Evolutionary conservation across 2,113 vertebrate species (phyloP).

Genomic region (Amblyopsis rosae): DNA sequence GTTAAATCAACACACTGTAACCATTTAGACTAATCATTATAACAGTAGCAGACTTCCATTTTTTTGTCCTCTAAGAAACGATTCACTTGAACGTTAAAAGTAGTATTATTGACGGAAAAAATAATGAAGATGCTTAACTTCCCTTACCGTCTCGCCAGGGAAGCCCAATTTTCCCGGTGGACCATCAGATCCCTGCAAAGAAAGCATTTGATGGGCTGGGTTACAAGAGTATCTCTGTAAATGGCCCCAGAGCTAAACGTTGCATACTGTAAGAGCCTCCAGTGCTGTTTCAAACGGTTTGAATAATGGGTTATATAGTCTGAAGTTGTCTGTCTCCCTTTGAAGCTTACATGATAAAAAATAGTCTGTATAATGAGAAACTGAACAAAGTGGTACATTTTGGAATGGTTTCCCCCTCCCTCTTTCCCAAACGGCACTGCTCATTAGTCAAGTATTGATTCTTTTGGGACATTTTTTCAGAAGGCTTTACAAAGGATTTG

Average conservation of each 20-base stretch:
- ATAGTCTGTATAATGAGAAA: constrained; percentile 25
- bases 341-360: constrained; percentile 51
- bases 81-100: not conserved
- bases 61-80: too few species aligned
- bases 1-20: not conserved
- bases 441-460: too few species aligned
- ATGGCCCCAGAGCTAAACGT: constrained; percentile 32
- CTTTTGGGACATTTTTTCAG: too few species aligned
- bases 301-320: constrained; percentile 2
- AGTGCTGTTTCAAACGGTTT: too few species aligned
- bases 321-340: constrained; percentile 10
- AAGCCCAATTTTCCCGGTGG: constrained; percentile 84
- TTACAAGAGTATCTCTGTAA: constrained; percentile 13
- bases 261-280: not conserved
- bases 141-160: constrained; percentile 84
- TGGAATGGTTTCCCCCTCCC: not conserved
- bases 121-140: constrained; percentile 23
- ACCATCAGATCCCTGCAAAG: constrained; percentile 83
- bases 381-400: constrained; percentile 32
- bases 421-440: too few species aligned
- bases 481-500: too few species aligned
- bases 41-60: too few species aligned
- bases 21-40: too few species aligned
- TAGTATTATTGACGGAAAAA: not conserved
- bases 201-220: constrained; percentile 27